Conservation (phyloP, 2,888 invertebrate species). For the Meganola albula region DNA sequence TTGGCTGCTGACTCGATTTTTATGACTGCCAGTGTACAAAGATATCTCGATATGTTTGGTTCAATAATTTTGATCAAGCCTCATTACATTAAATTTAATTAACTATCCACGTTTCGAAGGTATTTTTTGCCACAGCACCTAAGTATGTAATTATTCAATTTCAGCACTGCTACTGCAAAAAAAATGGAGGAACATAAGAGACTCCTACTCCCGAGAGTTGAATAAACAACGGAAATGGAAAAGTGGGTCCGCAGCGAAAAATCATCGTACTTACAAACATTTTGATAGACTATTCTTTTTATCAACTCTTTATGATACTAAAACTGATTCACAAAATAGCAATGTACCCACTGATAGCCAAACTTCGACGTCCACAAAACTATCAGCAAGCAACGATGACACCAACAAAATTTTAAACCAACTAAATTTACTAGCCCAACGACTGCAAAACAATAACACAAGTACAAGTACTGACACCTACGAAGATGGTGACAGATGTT, state of each 20-base stretch:
- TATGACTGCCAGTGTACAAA: no score
- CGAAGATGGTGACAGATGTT: conserved; percentile 4
- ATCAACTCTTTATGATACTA: not conserved
- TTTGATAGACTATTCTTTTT: conserved; percentile 3
- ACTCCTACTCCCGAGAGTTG: conserved; percentile 3
- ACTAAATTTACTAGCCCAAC: conserved; percentile 8
- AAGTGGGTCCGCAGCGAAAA: conserved; percentile 4
- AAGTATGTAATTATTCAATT: no score
- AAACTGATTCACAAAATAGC: no score
- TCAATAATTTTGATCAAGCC: no score
- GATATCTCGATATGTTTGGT: no score
- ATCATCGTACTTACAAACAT: conserved; percentile 7
- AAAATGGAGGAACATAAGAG: conserved; percentile 4
- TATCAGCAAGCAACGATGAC: conserved; percentile 1
- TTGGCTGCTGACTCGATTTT: no score
- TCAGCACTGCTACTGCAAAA: conserved; percentile 3
- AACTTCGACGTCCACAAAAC: not conserved
- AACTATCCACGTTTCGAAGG: no score
- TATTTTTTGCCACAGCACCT: no score
- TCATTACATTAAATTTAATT: no score
- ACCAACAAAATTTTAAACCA: conserved; percentile 12
- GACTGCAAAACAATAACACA: conserved; percentile 11
- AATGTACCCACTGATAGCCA: not conserved
- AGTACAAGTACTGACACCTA: conserved; percentile 11
- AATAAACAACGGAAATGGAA: conserved; percentile 6